phyloP scores from a whole-genome alignment of 2,888 invertebrate genomes.

The Sphaerophoria rueppellii region DNA sequence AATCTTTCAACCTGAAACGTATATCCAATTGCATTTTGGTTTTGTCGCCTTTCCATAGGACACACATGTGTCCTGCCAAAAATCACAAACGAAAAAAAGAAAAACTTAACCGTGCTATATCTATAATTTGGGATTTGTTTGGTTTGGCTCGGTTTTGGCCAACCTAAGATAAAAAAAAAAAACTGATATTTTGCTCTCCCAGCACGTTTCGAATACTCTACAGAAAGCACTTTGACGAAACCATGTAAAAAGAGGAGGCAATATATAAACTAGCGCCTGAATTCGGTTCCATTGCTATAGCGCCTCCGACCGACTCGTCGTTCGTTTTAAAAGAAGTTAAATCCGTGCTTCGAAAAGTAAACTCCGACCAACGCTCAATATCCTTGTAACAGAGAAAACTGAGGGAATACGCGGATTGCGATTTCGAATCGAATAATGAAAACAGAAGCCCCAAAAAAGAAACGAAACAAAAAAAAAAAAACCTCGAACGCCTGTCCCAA shows the following conservation, averaged over 20 bases:
- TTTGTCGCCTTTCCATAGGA: constrained; percentile 61
- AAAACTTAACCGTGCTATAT: background rate
- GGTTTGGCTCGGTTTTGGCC: background rate
- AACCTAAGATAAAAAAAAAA: constrained; percentile 11
- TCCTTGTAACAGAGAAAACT: constrained; percentile 11
- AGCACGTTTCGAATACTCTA: constrained; percentile 54
- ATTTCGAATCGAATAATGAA: background rate
- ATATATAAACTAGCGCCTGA: background rate
- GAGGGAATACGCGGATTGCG: constrained; percentile 4
- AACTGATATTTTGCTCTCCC: constrained; percentile 36
- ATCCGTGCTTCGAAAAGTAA: constrained; percentile 35
- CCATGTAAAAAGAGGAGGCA: constrained; percentile 8
- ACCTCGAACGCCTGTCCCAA: constrained; percentile 21
- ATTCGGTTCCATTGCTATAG: constrained; percentile 25
- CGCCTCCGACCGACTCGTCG: background rate
- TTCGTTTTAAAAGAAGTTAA: constrained; percentile 12
- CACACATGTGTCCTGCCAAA: constrained; percentile 27
- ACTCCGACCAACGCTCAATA: constrained; percentile 20
- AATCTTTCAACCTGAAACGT: constrained; percentile 60
- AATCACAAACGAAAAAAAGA: constrained; percentile 2
- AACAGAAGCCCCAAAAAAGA: too few species aligned
- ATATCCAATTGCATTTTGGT: constrained; percentile 66
- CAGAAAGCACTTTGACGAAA: constrained; percentile 50
- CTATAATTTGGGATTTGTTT: background rate
- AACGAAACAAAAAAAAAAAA: constrained; percentile 7